Conservation (phyloP, 2,888 invertebrate species). For the Papilio protenor region DNA sequence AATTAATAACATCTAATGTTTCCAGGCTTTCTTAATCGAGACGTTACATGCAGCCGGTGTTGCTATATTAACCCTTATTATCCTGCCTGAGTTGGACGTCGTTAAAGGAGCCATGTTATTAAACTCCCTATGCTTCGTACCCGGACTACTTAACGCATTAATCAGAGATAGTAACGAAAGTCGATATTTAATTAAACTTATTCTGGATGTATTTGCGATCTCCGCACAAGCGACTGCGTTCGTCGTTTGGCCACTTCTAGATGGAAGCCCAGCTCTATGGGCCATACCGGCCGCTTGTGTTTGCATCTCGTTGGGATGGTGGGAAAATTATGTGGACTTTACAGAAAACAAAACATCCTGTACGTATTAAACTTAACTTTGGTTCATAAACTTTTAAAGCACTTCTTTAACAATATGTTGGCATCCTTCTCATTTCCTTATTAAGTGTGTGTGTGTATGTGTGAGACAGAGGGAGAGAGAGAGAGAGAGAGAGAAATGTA, state of each 20-base stretch:
- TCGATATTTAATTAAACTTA: conserved; percentile 68
- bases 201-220: conserved; percentile 85
- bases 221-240: conserved; percentile 87
- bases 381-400: neutral
- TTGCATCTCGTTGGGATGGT: conserved; percentile 91
- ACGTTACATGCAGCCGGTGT: conserved; percentile 91
- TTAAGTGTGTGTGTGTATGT: too few species aligned
- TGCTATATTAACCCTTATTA: conserved; percentile 88
- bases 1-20: neutral
- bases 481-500: too few species aligned
- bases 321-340: conserved; percentile 90
- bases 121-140: conserved; percentile 92
- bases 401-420: neutral
- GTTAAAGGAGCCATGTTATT: conserved; percentile 93
- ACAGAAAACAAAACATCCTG: conserved; percentile 64
- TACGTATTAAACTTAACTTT: conserved; percentile 51
- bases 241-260: conserved; percentile 87
- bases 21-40: conserved; percentile 88
- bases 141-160: conserved; percentile 88
- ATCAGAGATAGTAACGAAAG: conserved; percentile 69
- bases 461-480: too few species aligned
- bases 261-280: conserved; percentile 81
- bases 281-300: conserved; percentile 86
- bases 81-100: conserved; percentile 92
- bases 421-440: neutral